These are phyloP conservation scores for Fistularia commersonii DNA, from an alignment of 2,797 vertebrate genomes.

Conservation along the genomic window DNA sequence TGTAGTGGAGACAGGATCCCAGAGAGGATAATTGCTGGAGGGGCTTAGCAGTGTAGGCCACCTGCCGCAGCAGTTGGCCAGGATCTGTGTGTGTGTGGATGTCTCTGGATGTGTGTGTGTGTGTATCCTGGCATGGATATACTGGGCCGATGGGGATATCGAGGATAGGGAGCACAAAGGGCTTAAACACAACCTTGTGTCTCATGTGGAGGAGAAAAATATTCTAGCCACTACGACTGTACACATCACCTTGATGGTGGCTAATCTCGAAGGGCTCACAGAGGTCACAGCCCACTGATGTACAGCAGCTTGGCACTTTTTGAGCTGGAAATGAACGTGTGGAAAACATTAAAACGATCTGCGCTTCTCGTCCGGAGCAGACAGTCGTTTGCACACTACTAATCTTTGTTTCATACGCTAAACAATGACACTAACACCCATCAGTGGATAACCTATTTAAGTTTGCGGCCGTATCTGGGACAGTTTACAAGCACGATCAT, in stretches of 20 bases:
- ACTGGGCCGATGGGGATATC: conserved; percentile 46
- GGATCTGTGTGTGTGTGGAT: conserved; percentile 51
- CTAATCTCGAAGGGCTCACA: conserved; percentile 45
- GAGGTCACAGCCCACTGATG: conserved; percentile 28
- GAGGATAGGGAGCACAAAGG: conserved; percentile 59
- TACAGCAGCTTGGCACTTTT: conserved; percentile 12
- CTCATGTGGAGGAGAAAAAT: conserved; percentile 45
- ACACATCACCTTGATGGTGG: conserved; percentile 46
- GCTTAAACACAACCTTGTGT: conserved; percentile 59
- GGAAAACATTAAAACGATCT: too few relatives aligned
- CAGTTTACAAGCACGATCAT: conserved; percentile 49
- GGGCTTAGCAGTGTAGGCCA: conserved; percentile 77
- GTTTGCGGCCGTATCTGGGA: conserved; percentile 46
- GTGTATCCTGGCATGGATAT: conserved; percentile 34
- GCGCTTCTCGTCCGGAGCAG: too few relatives aligned
- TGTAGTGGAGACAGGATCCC: conserved; percentile 73
- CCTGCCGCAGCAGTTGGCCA: conserved; percentile 78
- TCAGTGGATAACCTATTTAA: conserved; percentile 15
- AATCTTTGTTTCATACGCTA: background rate
- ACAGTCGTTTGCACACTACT: too few relatives aligned
- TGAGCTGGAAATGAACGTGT: conserved; percentile 1
- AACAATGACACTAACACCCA: conserved; percentile 6
- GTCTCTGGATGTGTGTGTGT: background rate
- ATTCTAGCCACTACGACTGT: conserved; percentile 37
- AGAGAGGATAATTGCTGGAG: conserved; percentile 78